Evolutionary conservation across 2,113 vertebrate species (phyloP).

Genomic region (Sprattus sprattus): DNA sequence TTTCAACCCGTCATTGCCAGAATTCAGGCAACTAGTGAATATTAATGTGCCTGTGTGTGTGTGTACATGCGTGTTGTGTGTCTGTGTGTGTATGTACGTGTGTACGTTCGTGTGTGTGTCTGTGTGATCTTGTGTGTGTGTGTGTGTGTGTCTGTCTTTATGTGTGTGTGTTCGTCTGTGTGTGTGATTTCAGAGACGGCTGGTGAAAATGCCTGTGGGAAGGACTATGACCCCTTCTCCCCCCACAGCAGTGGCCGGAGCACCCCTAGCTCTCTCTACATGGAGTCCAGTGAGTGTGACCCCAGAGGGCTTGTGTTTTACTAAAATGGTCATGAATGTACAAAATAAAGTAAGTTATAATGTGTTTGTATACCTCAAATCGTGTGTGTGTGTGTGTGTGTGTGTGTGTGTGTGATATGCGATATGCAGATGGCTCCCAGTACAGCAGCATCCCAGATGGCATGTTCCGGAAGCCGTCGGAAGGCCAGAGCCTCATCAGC

Average conservation of each 20-base stretch:
- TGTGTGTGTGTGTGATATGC: not conserved
- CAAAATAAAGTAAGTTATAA: not conserved
- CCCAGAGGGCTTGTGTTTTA: too few species aligned
- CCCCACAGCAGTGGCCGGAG: constrained; percentile 72
- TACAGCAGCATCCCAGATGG: constrained; percentile 77
- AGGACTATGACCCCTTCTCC: constrained; percentile 70
- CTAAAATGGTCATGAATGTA: not conserved
- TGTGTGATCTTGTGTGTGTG: constrained; percentile 13
- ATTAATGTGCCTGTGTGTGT: too few species aligned
- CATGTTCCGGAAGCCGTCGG: constrained; percentile 91
- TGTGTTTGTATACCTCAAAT: not conserved
- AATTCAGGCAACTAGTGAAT: too few species aligned
- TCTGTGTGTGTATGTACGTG: constrained; percentile 24
- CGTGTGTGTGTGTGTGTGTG: constrained; percentile 7
- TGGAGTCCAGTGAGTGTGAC: constrained; percentile 81
- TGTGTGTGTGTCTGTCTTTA: not conserved
- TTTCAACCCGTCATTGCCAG: not conserved
- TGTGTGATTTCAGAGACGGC: constrained; percentile 73
- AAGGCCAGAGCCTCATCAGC: constrained; percentile 98
- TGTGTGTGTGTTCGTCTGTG: constrained; percentile 16
- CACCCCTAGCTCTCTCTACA: constrained; percentile 76
- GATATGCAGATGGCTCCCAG: constrained; percentile 75
- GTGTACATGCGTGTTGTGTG: constrained; percentile 9
- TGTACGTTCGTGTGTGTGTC: not conserved
- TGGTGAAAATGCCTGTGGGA: constrained; percentile 59